phyloP scores from a whole-genome alignment of 2,113 vertebrate genomes.

The Gallinago paraguaiae region DNA sequence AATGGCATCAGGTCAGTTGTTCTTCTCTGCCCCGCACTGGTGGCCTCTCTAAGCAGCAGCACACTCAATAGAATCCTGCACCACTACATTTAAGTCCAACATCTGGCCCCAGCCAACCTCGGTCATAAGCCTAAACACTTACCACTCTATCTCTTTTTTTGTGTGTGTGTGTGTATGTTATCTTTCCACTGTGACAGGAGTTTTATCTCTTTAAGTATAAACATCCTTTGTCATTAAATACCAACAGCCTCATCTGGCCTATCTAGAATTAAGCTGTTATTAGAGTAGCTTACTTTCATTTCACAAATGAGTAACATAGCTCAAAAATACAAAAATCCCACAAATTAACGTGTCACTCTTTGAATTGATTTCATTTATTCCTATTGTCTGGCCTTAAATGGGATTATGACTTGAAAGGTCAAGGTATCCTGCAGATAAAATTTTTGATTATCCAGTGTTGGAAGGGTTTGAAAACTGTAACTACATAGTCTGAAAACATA shows the following conservation, averaged over 20 bases:
- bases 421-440: neutral
- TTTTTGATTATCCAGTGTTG: neutral
- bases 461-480: neutral
- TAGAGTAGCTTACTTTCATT: neutral
- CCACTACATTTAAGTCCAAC: neutral
- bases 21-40: neutral
- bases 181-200: neutral
- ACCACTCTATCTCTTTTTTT: neutral
- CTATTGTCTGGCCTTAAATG: neutral
- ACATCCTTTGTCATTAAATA: neutral
- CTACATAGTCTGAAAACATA: neutral
- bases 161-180: neutral
- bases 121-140: neutral
- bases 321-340: neutral
- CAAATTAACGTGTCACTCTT: neutral
- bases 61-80: neutral
- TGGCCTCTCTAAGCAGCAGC: neutral
- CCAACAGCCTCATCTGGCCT: neutral
- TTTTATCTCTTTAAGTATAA: neutral
- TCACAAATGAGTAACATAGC: neutral
- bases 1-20: neutral
- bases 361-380: neutral
- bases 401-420: neutral
- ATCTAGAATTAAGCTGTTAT: neutral
- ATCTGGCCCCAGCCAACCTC: neutral